Conservation (phyloP, 1,140 invertebrate species). For the Bombus picipes region DNA sequence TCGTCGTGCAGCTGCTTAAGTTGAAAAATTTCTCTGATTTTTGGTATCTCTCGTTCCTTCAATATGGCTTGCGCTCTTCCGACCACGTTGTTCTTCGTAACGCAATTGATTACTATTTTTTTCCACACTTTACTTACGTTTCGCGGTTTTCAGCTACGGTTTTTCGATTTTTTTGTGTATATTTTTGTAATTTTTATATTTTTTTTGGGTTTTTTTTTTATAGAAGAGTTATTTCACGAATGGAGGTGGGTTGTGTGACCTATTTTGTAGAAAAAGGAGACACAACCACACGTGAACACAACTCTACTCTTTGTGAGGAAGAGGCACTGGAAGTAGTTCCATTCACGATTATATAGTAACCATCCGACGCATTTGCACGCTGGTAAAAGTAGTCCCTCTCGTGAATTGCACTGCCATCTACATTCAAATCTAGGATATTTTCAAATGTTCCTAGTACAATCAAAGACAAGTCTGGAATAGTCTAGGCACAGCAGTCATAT, state of each 20-base stretch:
- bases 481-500: too few species aligned
- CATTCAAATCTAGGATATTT: conserved; percentile 4
- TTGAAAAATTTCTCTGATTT: conserved; percentile 44
- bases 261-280: conserved; percentile 83
- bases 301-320: conserved; percentile 85
- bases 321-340: conserved; percentile 80
- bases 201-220: conserved; percentile 88
- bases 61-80: conserved; percentile 67
- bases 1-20: conserved; percentile 25
- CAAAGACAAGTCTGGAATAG: too few species aligned
- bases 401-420: not conserved
- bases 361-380: conserved; percentile 37
- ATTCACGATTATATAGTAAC: conserved; percentile 78
- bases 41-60: conserved; percentile 46
- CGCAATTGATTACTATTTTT: conserved; percentile 59
- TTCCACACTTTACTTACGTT: conserved; percentile 64
- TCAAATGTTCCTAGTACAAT: not conserved
- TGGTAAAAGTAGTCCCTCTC: conserved; percentile 61
- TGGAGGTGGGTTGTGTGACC: conserved; percentile 91
- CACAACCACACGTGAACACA: conserved; percentile 85
- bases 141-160: conserved; percentile 77
- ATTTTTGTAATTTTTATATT: conserved; percentile 78
- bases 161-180: conserved; percentile 81
- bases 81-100: conserved; percentile 59
- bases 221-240: conserved; percentile 90